These are phyloP conservation scores for Decapterus maruadsi DNA, from an alignment of 2,797 vertebrate species.

Conservation along the genomic window DNA sequence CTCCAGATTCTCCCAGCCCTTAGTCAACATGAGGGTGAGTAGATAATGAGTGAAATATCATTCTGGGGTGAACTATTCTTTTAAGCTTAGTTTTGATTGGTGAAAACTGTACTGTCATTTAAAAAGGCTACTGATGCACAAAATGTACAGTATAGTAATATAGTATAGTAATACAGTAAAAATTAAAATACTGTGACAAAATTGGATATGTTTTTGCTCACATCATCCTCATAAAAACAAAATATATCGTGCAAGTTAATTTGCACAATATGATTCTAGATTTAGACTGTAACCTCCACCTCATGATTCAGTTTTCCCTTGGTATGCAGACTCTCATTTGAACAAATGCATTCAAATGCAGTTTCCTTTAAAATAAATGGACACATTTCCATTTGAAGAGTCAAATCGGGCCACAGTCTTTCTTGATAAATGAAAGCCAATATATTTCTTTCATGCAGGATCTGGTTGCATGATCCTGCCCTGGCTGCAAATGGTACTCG, in stretches of 20 bases:
- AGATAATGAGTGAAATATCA: no score
- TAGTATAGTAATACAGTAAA: no score
- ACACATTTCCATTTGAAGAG: conserved; percentile 45
- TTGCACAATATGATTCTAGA: not conserved
- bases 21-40: no score
- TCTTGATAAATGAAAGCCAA: conserved; percentile 56
- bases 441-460: conserved; percentile 40
- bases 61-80: no score
- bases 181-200: no score
- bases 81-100: not conserved
- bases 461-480: conserved; percentile 64
- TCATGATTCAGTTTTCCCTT: not conserved
- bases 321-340: conserved; percentile 8
- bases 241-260: not conserved
- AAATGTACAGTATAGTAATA: no score
- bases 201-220: no score
- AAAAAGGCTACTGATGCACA: not conserved
- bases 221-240: not conserved
- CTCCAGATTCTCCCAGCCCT: no score
- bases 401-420: conserved; percentile 47
- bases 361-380: conserved; percentile 42
- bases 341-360: conserved; percentile 20
- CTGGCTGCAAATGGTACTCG: conserved; percentile 70
- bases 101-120: not conserved
- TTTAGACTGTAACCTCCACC: not conserved